Percentiles rank a stretch among this genome's conserved stretches.
Evolutionary conservation across 2,797 vertebrate genomes (phyloP).

Genomic region (Pantherophis alleghaniensis): DNA sequence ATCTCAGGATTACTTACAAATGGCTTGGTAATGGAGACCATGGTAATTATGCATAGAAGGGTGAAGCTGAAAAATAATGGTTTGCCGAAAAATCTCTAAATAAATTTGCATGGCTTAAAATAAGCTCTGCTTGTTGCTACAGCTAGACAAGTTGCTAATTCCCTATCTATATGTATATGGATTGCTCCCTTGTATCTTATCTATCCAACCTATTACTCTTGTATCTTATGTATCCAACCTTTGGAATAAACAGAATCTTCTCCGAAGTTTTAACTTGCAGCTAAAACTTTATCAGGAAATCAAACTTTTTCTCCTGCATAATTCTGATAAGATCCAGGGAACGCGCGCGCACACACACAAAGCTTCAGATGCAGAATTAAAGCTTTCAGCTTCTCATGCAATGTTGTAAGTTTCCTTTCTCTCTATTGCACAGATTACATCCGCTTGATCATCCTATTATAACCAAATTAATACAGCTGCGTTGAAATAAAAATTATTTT

Average conservation of each 20-base stretch:
- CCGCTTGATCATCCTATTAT: slow-evolving; percentile 4
- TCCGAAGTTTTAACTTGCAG: slow-evolving; percentile 21
- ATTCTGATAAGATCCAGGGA: slow-evolving; percentile 30
- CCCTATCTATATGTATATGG: slow-evolving; percentile 3
- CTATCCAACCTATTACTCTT: neutral
- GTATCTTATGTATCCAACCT: neutral
- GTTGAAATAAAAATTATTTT: slow-evolving; percentile 5
- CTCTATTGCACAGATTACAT: slow-evolving; percentile 30
- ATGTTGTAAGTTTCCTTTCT: slow-evolving; percentile 29
- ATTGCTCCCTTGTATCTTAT: slow-evolving; percentile 20
- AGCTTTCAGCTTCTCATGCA: slow-evolving; percentile 19
- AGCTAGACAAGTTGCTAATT: neutral
- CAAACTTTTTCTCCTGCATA: slow-evolving; percentile 9
- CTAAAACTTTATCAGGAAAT: slow-evolving; percentile 25
- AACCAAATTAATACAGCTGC: neutral
- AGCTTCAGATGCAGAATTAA: slow-evolving; percentile 30
- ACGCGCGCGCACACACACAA: neutral
- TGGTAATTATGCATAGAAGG: neutral
- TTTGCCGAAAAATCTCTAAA: neutral
- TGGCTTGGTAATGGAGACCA: neutral
- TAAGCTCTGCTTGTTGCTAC: neutral
- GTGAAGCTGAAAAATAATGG: neutral
- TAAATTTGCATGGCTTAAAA: neutral
- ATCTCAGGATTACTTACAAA: neutral
- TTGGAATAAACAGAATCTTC: neutral